A percentile compares a stretch with the other conserved stretches of the same genome.
phyloP scores from a whole-genome alignment of 1,140 invertebrate species.

The Drosophila leontia region DNA sequence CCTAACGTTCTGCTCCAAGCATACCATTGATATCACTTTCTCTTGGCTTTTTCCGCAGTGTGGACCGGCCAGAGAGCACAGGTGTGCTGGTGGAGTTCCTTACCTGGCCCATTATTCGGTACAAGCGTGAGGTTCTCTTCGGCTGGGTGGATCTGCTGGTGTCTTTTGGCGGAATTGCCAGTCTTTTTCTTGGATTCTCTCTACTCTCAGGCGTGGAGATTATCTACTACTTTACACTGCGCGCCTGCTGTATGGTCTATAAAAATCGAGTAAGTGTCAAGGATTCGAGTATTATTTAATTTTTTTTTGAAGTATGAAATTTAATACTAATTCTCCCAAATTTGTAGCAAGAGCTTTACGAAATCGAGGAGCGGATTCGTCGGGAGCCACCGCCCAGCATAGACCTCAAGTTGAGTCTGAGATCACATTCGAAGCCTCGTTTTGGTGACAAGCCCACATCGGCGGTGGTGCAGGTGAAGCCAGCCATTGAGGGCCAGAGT shows the following conservation, averaged over 20 bases:
- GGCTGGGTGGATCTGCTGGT: slow-evolving; percentile 91
- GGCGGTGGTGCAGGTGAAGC: slow-evolving; percentile 56
- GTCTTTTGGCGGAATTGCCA: slow-evolving; percentile 88
- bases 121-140: slow-evolving; percentile 91
- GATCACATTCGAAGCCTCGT: slow-evolving; percentile 40
- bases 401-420: slow-evolving; percentile 63
- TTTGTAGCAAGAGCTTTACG: slow-evolving; percentile 76
- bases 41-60: slow-evolving; percentile 21
- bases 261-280: slow-evolving; percentile 71
- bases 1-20: too few species aligned
- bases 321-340: not conserved
- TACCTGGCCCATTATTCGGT: slow-evolving; percentile 90
- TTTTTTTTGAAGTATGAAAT: too few species aligned
- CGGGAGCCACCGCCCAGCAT: slow-evolving; percentile 72
- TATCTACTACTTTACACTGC: slow-evolving; percentile 90
- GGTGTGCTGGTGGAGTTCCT: slow-evolving; percentile 86
- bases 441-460: slow-evolving; percentile 8
- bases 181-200: slow-evolving; percentile 91
- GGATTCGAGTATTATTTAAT: not conserved
- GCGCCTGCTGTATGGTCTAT: slow-evolving; percentile 88
- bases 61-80: slow-evolving; percentile 56
- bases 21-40: not conserved
- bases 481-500: slow-evolving; percentile 3
- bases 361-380: slow-evolving; percentile 76
- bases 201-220: slow-evolving; percentile 90